Evolutionary conservation across 2,888 invertebrate genomes (phyloP), one percentile per base, ranked within the genome.

Genomic region (Tenodera sinensis): DNA sequence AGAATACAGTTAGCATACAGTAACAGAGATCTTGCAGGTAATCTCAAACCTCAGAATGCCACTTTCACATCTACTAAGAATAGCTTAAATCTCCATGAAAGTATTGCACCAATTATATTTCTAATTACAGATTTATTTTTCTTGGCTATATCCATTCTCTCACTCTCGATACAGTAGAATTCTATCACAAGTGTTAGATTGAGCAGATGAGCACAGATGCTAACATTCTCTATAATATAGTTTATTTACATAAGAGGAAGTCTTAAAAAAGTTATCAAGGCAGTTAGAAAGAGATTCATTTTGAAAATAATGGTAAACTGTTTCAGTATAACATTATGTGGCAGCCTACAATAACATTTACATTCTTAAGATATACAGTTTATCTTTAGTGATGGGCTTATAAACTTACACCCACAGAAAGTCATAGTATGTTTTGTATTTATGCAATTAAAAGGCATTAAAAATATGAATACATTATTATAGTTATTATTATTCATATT

Each of bases 151-250:
- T 25, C 54, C 54, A 71, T 25, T 71, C 54, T 71, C 25, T 85
- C 85, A 85, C 30, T 88, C 82, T 88, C 85, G 82, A 88, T 84
- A 81, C 34, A 71, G 20, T 84, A 85, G 42, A 47, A 88, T 84
- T 47, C 89, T 89, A 89, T 89, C 89, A 89, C 89, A 89, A 88
- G 88, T 85, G 88, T 86, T 28, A 86, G 88, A 89, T 89, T 89
- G 89, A 89, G 89, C 89, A 88, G 87, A 83, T 89, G 83, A 86
- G 86, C 89, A 84, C 87, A 89, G 84, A 89, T 82, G 83, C 25
- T 82, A 83, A 20, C 83, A 88, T 25, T 34, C 14, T 83, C 88
- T 85, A 54, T 27, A 83, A 20, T 87, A 87, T 83, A 87, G 83
- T 87, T 83, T 42, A 87, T 34, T 82, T 15, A 87, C 54, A 83